These are phyloP conservation scores for Ganaspis brasiliensis DNA, from an alignment of 2,888 invertebrate species.

Conservation along the genomic window DNA sequence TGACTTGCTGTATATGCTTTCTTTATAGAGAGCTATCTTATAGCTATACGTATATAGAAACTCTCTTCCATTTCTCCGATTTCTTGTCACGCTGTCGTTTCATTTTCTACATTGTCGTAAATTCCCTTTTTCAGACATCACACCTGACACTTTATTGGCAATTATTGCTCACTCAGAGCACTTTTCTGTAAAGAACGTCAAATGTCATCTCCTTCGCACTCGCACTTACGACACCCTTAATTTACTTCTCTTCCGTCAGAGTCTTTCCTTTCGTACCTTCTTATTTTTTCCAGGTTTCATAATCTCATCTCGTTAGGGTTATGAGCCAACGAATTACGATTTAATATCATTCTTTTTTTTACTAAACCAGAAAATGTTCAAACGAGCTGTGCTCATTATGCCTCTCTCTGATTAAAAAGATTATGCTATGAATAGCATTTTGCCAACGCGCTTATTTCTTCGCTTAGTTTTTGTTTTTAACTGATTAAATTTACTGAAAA, in stretches of 20 bases:
- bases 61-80: conserved; percentile 18
- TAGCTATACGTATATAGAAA: neutral
- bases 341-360: neutral
- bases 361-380: conserved; percentile 11
- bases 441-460: neutral
- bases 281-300: neutral
- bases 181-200: conserved; percentile 21
- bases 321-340: neutral
- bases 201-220: conserved; percentile 13
- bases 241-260: conserved; percentile 1
- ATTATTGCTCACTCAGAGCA: conserved; percentile 37
- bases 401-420: neutral
- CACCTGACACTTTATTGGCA: conserved; percentile 39
- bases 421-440: neutral
- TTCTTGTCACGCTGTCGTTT: conserved; percentile 14
- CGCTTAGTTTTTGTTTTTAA: too few species aligned
- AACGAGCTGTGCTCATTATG: neutral
- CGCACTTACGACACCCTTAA: neutral
- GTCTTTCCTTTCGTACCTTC: neutral
- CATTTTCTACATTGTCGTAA: conserved; percentile 41
- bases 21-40: conserved; percentile 33
- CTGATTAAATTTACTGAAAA: too few species aligned
- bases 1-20: neutral
- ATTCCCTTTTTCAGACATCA: conserved; percentile 33
- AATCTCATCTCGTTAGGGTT: neutral